Conservation (phyloP, 2,888 invertebrate species). For the Orthonevra nobilis region DNA sequence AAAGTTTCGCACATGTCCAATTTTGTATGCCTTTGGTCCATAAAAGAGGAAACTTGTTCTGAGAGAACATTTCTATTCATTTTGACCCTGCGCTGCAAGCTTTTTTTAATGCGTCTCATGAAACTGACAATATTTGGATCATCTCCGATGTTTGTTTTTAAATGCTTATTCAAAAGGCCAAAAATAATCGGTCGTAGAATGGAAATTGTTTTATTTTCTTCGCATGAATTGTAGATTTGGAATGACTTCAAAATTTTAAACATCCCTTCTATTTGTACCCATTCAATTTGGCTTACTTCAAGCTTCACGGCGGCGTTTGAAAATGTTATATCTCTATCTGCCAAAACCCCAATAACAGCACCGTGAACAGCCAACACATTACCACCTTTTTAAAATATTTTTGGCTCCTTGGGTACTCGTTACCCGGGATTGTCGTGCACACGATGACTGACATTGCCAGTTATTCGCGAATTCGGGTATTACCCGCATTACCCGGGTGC, state of each 20-base stretch:
- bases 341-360: conserved; percentile 14
- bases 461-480: too few species aligned
- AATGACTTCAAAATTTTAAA: neutral
- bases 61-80: neutral
- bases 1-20: conserved; percentile 7
- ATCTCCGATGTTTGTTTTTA: conserved; percentile 5
- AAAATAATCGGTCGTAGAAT: conserved; percentile 11
- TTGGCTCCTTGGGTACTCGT: too few species aligned
- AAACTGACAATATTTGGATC: neutral
- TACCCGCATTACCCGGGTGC: too few species aligned
- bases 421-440: too few species aligned
- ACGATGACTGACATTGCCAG: too few species aligned
- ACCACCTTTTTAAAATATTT: too few species aligned
- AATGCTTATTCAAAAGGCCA: conserved; percentile 2
- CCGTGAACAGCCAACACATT: neutral
- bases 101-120: neutral
- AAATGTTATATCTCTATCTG: conserved; percentile 6
- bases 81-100: conserved; percentile 13
- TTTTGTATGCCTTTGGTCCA: neutral
- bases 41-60: conserved; percentile 20
- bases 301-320: neutral
- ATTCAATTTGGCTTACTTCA: neutral
- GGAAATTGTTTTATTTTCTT: conserved; percentile 11
- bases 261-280: neutral
- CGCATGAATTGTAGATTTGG: conserved; percentile 12